Base-by-base conservation (phyloP, 2,113 vertebrate species). In the Crotalus viridis region DNA sequence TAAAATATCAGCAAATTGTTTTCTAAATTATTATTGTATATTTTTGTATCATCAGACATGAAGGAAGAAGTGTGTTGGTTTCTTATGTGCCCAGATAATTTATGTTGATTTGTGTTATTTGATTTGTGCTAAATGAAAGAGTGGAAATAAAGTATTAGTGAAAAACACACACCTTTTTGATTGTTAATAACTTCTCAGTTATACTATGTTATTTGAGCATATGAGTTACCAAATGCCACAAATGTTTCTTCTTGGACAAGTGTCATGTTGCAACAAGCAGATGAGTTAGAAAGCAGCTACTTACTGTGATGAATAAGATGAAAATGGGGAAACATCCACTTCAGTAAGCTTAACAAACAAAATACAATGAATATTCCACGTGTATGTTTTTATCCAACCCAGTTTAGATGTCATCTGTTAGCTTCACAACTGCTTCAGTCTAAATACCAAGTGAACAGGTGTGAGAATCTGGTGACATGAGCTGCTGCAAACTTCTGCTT, bases 361-460 rank as follows among this genome's bases (percentile, higher is more conserved):
- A 95, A 96, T 95, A 92, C 7, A 43, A 81, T 17, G 69, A 81
- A 81, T 17, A 39, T 39, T 81, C 28, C 0, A 48, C 96, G 93
- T 97, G 91, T 85, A 95, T 97, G 97, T 98, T 98, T 98, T 97
- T 97, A 96, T 57, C 61, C 87, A 21, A 91, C 86, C 93, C 93
- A 90, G 21, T 96, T 97, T 95, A 94, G 92, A 96, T 97, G 92
- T 95, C 92, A 93, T 95, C 97, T 95, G 95, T 95, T 96, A 94
- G 92, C 95, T 96, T 95, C 96, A 92, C 94, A 94, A 97, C 95
- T 91, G 94, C 95, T 96, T 96, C 95, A 94, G 89, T 96, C 96
- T 95, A 97, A 97, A 97, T 97, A 95, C 96, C 95, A 94, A 96
- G 96, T 88, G 95, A 97, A 97, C 97, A 98, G 98, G 97, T 98